These are phyloP conservation scores for Sabatieria punctata DNA, from an alignment of 2,888 invertebrate genomes.

Conservation along the genomic window DNA sequence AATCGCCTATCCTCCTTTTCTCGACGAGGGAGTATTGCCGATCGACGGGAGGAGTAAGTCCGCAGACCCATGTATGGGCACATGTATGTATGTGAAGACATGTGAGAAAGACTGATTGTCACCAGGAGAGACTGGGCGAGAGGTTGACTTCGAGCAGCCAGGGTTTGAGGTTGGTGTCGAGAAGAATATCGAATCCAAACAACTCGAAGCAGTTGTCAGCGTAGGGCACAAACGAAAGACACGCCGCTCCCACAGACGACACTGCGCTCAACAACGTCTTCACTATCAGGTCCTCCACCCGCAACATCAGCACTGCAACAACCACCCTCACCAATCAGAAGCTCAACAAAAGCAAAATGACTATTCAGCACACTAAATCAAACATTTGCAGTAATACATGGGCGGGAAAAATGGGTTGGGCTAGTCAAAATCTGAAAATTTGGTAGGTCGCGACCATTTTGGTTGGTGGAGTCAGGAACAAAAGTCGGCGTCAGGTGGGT, in stretches of 20 bases:
- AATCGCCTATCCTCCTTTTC: no score
- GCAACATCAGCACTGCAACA: slow-evolving; percentile 54
- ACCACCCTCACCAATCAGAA: background rate
- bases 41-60: no score
- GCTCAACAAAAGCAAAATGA: background rate
- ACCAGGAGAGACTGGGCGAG: slow-evolving; percentile 46
- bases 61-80: no score
- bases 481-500: no score
- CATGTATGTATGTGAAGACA: no score
- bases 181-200: slow-evolving; percentile 83
- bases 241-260: slow-evolving; percentile 63
- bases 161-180: slow-evolving; percentile 76
- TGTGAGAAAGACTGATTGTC: slow-evolving; percentile 38
- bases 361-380: background rate
- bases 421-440: no score
- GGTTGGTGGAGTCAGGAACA: no score
- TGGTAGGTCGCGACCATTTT: no score
- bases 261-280: slow-evolving; percentile 79
- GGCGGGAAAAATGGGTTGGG: no score
- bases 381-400: no score
- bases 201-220: slow-evolving; percentile 24
- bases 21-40: no score
- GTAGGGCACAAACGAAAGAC: slow-evolving; percentile 73
- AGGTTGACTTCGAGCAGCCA: slow-evolving; percentile 89
- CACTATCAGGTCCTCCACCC: slow-evolving; percentile 78